phyloP scores from a whole-genome alignment of 2,113 vertebrate genomes.

The Brachionichthys hirsutus region DNA sequence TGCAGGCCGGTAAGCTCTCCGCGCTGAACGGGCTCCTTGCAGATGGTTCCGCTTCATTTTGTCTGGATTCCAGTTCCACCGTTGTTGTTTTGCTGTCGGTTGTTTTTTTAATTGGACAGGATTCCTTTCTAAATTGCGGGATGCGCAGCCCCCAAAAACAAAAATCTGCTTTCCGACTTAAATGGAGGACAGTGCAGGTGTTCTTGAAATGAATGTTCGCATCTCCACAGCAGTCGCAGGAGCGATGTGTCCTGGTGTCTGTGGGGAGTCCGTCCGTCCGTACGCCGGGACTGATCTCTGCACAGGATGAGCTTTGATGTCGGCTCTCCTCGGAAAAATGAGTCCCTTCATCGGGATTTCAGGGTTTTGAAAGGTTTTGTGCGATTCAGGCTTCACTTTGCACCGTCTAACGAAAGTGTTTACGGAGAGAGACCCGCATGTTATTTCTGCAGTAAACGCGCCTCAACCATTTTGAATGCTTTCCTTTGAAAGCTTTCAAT shows the following conservation, averaged over 20 bases:
- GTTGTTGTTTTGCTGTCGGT: slow-evolving; percentile 16
- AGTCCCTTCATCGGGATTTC: background rate
- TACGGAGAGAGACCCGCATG: background rate
- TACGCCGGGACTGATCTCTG: slow-evolving; percentile 14
- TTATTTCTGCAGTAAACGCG: background rate
- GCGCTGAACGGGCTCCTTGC: slow-evolving; percentile 12
- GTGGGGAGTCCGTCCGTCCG: slow-evolving; percentile 10
- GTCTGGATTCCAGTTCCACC: slow-evolving; percentile 6
- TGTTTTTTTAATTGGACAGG: background rate
- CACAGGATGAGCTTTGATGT: too few relatives aligned
- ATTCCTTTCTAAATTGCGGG: slow-evolving; percentile 17
- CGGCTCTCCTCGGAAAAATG: too few relatives aligned
- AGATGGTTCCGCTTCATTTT: slow-evolving; percentile 36
- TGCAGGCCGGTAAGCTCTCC: slow-evolving; percentile 91
- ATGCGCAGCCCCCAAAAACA: slow-evolving; percentile 13
- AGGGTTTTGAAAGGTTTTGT: slow-evolving; percentile 6
- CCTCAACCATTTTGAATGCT: slow-evolving; percentile 1
- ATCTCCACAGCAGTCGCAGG: slow-evolving; percentile 28
- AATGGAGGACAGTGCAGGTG: background rate
- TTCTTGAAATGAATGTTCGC: slow-evolving; percentile 13
- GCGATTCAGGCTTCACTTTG: too few relatives aligned
- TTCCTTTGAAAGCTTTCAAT: background rate
- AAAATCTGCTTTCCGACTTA: background rate
- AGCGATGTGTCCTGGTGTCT: slow-evolving; percentile 20
- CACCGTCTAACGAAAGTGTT: too few relatives aligned